Percentiles rank a stretch among this genome's conserved stretches.
phyloP scores from a whole-genome alignment of 2,113 vertebrate genomes.

The Cisticola juncidis region DNA sequence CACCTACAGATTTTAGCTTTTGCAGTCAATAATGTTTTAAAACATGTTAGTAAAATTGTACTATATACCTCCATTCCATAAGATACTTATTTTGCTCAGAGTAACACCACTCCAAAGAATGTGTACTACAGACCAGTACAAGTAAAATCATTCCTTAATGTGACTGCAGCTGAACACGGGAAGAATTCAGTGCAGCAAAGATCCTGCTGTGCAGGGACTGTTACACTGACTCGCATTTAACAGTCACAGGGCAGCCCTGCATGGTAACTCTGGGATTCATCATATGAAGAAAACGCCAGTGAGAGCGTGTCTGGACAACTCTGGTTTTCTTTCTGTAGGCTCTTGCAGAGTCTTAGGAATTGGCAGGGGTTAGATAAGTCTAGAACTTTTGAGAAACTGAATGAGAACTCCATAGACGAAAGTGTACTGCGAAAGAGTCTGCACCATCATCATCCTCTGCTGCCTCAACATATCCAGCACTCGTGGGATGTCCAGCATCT shows the following conservation, averaged over 20 bases:
- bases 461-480: slow-evolving; percentile 84
- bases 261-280: neutral
- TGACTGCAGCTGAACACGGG: neutral
- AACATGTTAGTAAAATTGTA: slow-evolving; percentile 24
- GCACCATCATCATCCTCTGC: slow-evolving; percentile 97
- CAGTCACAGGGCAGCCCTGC: neutral
- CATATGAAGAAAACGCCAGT: neutral
- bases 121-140: neutral
- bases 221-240: neutral
- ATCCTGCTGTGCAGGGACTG: neutral
- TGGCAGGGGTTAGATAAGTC: slow-evolving; percentile 84
- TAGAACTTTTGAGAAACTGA: slow-evolving; percentile 92
- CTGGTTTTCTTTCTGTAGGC: slow-evolving; percentile 10
- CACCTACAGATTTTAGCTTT: slow-evolving; percentile 15
- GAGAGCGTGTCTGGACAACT: neutral
- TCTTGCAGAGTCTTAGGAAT: neutral
- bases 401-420: slow-evolving; percentile 95
- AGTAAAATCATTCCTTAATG: neutral
- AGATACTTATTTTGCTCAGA: slow-evolving; percentile 10
- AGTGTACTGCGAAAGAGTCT: slow-evolving; percentile 92
- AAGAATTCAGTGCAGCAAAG: neutral
- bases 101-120: slow-evolving; percentile 24
- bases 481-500: slow-evolving; percentile 88
- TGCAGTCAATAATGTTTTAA: neutral
- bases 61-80: neutral